Evolutionary conservation across 1,140 invertebrate species (phyloP), one percentile per base, ranked within the genome.

Genomic region (Zaprionus ghesquierei): DNA sequence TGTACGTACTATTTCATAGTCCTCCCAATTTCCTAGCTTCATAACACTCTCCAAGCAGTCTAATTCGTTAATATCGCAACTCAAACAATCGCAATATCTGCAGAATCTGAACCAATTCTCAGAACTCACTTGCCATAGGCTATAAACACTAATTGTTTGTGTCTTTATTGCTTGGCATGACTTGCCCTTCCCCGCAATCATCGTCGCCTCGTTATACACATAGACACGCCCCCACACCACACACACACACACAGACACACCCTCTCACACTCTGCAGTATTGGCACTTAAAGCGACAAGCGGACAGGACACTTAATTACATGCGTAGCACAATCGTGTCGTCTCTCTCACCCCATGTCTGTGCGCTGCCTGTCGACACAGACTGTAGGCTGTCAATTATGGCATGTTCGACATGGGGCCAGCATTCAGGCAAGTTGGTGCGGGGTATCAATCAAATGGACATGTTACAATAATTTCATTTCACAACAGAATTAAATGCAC

Each of bases 391-490:
- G 81, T 87, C 82, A 87, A 81, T 87, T 85, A 85, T 71, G 78
- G 81, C 74, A 62, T 86, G 81, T 82, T 64, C 68, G 71, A 81
- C 82, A 87, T 78, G 82, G 70, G 74, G 51, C 63, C 51, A 46
- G 51, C 9, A 75, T 65, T 50, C 66, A 54, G n/a, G n/a, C n/a
- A n/a, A 69, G 51, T 63, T 62, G 31, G n/a, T n/a, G n/a, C n/a
- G 20, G 76, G 53, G 79, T 73, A 89, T 87, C 82, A 87, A 87
- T 89, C 82, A 89, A 70, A 69, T 70, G 72, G 70, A 87, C 84
- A 86, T 87, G 82, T 89, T 82, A 74, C 77, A 87, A 77, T 82
- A 82, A 89, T 86, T 82, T 49, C 75, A 79, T 85, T 84, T 65
- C 80, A 77, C 69, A 87, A 87, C 25, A 69, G 33, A 85, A 87